Evolutionary conservation across 2,113 vertebrate species (phyloP).

Genomic region (Stigmatopora argus): DNA sequence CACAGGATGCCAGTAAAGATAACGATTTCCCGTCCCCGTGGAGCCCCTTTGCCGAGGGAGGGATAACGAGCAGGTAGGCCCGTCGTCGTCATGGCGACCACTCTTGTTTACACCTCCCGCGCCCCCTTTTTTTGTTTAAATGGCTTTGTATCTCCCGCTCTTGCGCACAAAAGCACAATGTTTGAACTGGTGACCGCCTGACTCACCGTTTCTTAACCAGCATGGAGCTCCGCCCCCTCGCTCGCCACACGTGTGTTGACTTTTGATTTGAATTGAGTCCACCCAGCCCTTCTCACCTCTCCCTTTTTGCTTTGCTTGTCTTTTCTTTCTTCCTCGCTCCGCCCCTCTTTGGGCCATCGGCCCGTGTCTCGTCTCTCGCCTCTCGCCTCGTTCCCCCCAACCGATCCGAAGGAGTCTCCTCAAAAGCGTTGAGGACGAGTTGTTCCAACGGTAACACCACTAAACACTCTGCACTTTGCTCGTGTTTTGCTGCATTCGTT

Average conservation of each 20-base stretch:
- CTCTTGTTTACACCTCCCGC: conserved; percentile 23
- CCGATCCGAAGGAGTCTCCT: conserved; percentile 69
- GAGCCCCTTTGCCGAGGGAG: conserved; percentile 85
- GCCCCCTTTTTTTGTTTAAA: neutral
- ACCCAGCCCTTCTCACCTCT: conserved; percentile 2
- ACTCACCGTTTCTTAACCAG: conserved; percentile 2
- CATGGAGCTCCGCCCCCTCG: neutral
- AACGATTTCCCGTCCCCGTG: conserved; percentile 83
- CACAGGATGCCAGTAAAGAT: conserved; percentile 82
- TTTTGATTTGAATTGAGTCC: neutral
- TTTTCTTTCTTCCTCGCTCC: neutral
- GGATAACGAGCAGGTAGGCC: conserved; percentile 79
- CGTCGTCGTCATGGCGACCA: conserved; percentile 45
- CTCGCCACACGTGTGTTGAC: neutral
- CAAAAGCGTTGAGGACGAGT: conserved; percentile 78
- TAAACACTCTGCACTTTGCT: conserved; percentile 37
- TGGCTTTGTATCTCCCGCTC: neutral
- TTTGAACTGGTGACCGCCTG: neutral
- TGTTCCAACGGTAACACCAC: conserved; percentile 76
- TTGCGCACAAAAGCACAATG: neutral
- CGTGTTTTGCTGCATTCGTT: conserved; percentile 19
- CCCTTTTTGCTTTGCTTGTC: neutral
- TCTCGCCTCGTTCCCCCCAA: conserved; percentile 37
- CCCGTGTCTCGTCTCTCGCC: conserved; percentile 15
- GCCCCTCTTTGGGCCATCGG: conserved; percentile 9